Percentiles rank a stretch among this genome's conserved stretches.
Evolutionary conservation across 2,797 vertebrate genomes (phyloP).

Genomic region (Acestrorhynchus altus): DNA sequence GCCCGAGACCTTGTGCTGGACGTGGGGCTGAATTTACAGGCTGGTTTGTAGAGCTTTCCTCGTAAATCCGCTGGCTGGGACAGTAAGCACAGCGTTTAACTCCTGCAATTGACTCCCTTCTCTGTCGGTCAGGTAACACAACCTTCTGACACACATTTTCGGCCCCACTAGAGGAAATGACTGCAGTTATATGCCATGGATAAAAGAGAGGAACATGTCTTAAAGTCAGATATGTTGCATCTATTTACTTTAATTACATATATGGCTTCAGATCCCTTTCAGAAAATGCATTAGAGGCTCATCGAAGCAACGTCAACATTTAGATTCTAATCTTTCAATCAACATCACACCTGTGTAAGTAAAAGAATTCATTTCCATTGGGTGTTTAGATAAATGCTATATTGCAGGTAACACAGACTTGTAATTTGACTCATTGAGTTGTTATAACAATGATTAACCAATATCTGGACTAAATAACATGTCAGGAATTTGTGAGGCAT

Average conservation of each 20-base stretch:
- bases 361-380: neutral
- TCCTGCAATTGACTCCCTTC: conserved; percentile 24
- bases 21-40: conserved; percentile 48
- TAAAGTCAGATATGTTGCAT: neutral
- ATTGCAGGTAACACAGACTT: too few species aligned
- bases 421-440: too few species aligned
- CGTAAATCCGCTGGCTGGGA: conserved; percentile 45
- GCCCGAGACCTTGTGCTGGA: conserved; percentile 50
- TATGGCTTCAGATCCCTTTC: neutral
- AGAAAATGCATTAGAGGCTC: too few species aligned
- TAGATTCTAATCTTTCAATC: too few species aligned
- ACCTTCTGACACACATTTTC: neutral
- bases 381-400: too few species aligned
- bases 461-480: too few species aligned
- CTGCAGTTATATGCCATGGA: neutral
- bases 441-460: too few species aligned
- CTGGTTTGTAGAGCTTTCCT: conserved; percentile 35
- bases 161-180: neutral
- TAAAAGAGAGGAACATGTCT: neutral
- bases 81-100: conserved; percentile 43
- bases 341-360: too few species aligned
- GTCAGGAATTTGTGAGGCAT: too few species aligned
- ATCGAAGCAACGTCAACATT: too few species aligned
- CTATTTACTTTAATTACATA: neutral
- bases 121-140: neutral